A percentile compares a stretch with the other conserved stretches of the same genome.
These are phyloP conservation scores for Tympanuchus pallidicinctus DNA, from an alignment of 2,113 vertebrate species.

Conservation along the genomic window DNA sequence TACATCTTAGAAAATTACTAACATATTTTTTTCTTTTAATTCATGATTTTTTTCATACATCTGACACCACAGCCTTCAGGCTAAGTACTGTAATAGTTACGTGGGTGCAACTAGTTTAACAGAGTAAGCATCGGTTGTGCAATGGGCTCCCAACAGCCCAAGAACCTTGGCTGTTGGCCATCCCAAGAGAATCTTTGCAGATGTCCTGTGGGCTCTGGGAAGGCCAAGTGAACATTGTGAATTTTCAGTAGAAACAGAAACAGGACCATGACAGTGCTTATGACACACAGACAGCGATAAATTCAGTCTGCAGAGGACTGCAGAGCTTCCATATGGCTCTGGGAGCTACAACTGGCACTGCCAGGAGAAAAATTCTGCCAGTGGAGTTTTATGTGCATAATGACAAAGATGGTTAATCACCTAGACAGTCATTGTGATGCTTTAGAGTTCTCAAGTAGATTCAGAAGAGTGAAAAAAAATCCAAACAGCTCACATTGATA, in stretches of 20 bases:
- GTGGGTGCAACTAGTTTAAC: background rate
- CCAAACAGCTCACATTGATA: background rate
- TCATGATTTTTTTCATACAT: background rate
- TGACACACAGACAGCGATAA: background rate
- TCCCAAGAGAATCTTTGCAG: conserved; percentile 11
- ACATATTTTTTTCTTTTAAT: background rate
- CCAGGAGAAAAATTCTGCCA: background rate
- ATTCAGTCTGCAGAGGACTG: background rate
- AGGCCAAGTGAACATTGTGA: background rate
- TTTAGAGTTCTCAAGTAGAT: background rate
- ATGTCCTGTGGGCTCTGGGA: conserved; percentile 9
- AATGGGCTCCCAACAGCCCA: background rate
- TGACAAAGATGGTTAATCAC: background rate
- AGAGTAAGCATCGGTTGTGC: background rate
- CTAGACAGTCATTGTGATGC: background rate
- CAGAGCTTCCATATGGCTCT: background rate
- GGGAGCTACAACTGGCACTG: background rate
- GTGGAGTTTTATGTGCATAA: background rate
- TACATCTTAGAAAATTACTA: background rate
- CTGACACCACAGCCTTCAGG: background rate
- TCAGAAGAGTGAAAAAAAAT: background rate
- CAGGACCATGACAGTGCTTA: background rate
- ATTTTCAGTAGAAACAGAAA: background rate
- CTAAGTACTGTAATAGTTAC: background rate
- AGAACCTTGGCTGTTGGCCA: background rate